Evolutionary conservation across 2,113 vertebrate genomes (phyloP).

Genomic region (Cichladusa arquata): DNA sequence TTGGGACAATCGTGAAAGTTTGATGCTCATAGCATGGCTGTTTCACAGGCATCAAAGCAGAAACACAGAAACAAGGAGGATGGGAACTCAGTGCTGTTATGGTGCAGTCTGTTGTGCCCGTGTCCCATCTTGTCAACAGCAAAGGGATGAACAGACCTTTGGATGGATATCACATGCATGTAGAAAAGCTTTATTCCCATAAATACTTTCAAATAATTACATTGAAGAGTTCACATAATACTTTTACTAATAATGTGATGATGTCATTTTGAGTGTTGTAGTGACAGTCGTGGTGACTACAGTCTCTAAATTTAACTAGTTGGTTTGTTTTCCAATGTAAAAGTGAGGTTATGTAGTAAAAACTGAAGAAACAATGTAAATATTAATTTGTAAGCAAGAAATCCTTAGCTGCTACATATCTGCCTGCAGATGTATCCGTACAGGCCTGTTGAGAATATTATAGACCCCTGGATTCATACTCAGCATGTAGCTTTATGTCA

Average conservation of each 20-base stretch:
- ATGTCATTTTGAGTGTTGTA: not conserved
- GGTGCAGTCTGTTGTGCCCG: fast-evolving
- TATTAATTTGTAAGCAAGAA: not conserved
- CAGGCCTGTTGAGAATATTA: not conserved
- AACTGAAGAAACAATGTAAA: not conserved
- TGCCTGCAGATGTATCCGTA: not conserved
- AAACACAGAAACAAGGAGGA: not conserved
- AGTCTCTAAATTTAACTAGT: not conserved
- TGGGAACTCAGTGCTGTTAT: fast-evolving
- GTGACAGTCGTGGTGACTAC: not conserved
- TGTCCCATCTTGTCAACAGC: not conserved
- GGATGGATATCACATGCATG: not conserved
- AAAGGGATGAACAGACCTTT: not conserved
- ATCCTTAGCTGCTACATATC: not conserved
- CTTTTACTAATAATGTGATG: not conserved
- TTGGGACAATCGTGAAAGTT: not conserved
- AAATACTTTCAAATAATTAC: not conserved
- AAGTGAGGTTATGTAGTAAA: not conserved
- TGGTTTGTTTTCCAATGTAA: not conserved
- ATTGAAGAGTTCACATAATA: not conserved
- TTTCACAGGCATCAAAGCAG: not conserved
- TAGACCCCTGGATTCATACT: not conserved
- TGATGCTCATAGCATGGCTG: not conserved
- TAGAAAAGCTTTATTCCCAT: not conserved
- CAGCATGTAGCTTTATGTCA: not conserved